These are phyloP conservation scores for Machimus rusticus DNA, from an alignment of 2,888 invertebrate species.

Conservation along the genomic window DNA sequence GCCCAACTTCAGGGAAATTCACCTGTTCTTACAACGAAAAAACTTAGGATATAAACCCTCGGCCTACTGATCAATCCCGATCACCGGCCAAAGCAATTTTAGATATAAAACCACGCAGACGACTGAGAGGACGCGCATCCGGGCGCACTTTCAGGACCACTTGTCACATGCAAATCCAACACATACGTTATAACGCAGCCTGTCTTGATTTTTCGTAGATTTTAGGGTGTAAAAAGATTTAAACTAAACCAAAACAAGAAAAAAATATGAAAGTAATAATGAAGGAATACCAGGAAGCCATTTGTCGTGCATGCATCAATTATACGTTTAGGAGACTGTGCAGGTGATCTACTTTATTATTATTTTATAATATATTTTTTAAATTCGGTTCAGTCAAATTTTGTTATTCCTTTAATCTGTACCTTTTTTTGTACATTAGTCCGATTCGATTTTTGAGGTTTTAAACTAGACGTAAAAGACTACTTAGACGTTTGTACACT, in stretches of 20 bases:
- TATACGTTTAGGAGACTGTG: slow-evolving; percentile 9
- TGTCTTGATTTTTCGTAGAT: not conserved
- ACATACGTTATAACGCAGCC: slow-evolving; percentile 19
- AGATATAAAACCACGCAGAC: not conserved
- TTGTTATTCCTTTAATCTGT: not conserved
- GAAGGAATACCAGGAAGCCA: not conserved
- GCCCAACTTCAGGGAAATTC: slow-evolving; percentile 84
- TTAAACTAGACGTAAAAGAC: slow-evolving; percentile 21
- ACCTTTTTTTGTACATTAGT: not conserved
- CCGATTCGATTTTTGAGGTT: not conserved
- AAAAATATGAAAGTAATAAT: not conserved
- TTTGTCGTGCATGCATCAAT: slow-evolving; percentile 27
- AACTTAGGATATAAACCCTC: slow-evolving; percentile 68
- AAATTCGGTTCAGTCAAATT: not conserved
- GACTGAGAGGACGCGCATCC: not conserved
- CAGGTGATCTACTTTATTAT: not conserved
- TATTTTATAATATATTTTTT: not conserved
- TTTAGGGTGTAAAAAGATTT: not conserved
- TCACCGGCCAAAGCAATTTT: slow-evolving; percentile 3
- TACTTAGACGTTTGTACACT: slow-evolving; percentile 29
- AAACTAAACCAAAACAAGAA: not conserved
- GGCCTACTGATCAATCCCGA: slow-evolving; percentile 39
- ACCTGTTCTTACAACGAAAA: slow-evolving; percentile 82
- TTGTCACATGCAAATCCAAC: slow-evolving; percentile 8
- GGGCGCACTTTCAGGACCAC: not conserved